A percentile compares a stretch with the other conserved stretches of the same genome.
Evolutionary conservation across 2,113 vertebrate species (phyloP).

Genomic region (Vidua macroura): DNA sequence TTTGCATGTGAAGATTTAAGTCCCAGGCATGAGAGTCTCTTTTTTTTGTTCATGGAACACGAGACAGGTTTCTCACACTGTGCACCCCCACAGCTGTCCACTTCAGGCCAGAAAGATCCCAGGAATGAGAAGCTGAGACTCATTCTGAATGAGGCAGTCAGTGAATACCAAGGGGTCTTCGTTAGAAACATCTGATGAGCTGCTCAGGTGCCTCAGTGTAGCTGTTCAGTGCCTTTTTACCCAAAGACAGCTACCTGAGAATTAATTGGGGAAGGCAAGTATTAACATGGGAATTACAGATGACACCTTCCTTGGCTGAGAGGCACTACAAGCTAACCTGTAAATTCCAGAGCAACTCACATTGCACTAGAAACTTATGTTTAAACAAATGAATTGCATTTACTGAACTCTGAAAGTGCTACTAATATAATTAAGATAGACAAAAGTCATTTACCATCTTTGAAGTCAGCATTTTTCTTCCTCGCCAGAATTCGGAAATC

Average conservation of each 20-base stretch:
- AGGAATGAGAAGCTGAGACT: background rate
- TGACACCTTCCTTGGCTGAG: background rate
- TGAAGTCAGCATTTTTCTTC: slow-evolving; percentile 82
- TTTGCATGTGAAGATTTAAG: background rate
- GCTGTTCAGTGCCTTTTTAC: background rate
- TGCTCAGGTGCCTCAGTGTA: background rate
- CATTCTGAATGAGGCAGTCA: background rate
- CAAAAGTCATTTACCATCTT: slow-evolving; percentile 79
- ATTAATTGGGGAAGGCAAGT: background rate
- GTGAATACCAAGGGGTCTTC: background rate
- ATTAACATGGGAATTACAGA: background rate
- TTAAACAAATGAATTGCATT: background rate
- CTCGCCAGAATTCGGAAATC: slow-evolving; percentile 84
- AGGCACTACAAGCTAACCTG: background rate
- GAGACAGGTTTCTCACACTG: background rate
- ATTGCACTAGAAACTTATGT: background rate
- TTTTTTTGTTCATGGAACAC: background rate
- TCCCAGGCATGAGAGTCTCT: background rate
- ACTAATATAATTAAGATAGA: background rate
- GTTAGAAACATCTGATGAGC: background rate
- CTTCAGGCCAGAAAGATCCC: background rate
- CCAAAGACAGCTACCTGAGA: background rate
- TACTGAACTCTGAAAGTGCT: background rate
- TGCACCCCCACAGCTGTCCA: background rate
- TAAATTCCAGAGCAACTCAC: background rate